Percentiles rank a stretch among this genome's conserved stretches.
Conservation (phyloP, 2,113 vertebrate species). For the Brachionichthys hirsutus region DNA sequence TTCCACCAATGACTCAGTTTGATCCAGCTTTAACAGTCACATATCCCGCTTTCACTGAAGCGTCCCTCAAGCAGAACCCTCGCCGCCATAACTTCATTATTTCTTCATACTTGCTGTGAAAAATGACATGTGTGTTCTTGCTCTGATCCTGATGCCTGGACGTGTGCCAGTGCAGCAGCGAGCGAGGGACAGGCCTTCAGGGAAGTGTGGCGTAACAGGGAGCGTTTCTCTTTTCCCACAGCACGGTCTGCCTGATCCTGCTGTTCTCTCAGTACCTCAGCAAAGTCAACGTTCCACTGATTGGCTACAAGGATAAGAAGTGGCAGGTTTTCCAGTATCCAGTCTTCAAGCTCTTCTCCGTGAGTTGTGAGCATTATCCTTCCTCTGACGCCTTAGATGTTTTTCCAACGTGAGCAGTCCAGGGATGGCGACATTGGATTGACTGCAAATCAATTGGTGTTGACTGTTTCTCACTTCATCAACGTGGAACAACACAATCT, state of each 20-base stretch:
- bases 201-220: too few species aligned
- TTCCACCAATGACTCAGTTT: too few species aligned
- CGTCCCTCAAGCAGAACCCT: too few species aligned
- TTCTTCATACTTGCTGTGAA: background rate
- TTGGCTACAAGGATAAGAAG: conserved; percentile 78
- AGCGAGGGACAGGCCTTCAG: background rate
- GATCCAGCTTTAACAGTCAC: too few species aligned
- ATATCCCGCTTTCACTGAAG: background rate
- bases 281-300: conserved; percentile 75
- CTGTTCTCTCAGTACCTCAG: conserved; percentile 82
- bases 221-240: conserved; percentile 54
- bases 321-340: conserved; percentile 79
- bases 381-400: background rate
- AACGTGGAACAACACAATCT: too few species aligned
- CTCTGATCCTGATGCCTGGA: background rate
- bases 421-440: too few species aligned
- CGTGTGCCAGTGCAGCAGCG: background rate
- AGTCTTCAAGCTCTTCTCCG: conserved; percentile 81
- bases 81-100: too few species aligned
- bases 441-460: too few species aligned
- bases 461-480: too few species aligned
- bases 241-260: conserved; percentile 78
- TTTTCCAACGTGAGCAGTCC: too few species aligned
- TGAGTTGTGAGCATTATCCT: conserved; percentile 53
- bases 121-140: conserved; percentile 14